Conservation (phyloP, 2,888 invertebrate species). For the Odontomyia ornata region DNA sequence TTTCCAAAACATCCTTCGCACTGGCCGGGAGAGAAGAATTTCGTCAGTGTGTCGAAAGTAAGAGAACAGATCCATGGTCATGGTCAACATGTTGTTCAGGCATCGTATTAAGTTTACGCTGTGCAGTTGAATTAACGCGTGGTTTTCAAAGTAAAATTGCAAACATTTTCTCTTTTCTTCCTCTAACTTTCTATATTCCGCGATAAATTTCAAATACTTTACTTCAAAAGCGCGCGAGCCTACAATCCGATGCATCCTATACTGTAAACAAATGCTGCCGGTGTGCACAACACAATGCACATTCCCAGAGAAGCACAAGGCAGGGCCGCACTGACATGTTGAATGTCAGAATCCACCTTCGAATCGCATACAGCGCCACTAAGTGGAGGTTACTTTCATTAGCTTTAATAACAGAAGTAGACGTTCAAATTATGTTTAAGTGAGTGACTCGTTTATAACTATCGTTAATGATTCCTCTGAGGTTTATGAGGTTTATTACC, state of each 20-base stretch:
- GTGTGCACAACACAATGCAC: too few relatives aligned
- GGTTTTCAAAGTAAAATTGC: conserved; percentile 13
- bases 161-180: conserved; percentile 21
- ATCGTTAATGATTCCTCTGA: too few relatives aligned
- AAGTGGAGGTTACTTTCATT: too few relatives aligned
- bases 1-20: conserved; percentile 9
- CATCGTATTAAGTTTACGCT: neutral
- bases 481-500: too few relatives aligned
- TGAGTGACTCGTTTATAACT: too few relatives aligned
- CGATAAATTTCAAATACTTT: neutral
- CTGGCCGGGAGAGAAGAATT: neutral
- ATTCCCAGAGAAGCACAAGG: too few relatives aligned
- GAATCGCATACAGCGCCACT: too few relatives aligned
- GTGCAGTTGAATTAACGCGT: conserved; percentile 17
- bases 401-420: too few relatives aligned
- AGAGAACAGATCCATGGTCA: neutral
- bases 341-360: too few relatives aligned
- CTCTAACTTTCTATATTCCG: conserved; percentile 4
- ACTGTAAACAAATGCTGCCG: neutral
- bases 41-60: neutral
- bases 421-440: too few relatives aligned
- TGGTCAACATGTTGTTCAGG: neutral
- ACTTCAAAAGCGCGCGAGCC: neutral
- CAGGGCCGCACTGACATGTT: too few relatives aligned
- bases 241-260: neutral